phyloP scores from a whole-genome alignment of 2,113 vertebrate species.

The Ceyx cyanopectus region DNA sequence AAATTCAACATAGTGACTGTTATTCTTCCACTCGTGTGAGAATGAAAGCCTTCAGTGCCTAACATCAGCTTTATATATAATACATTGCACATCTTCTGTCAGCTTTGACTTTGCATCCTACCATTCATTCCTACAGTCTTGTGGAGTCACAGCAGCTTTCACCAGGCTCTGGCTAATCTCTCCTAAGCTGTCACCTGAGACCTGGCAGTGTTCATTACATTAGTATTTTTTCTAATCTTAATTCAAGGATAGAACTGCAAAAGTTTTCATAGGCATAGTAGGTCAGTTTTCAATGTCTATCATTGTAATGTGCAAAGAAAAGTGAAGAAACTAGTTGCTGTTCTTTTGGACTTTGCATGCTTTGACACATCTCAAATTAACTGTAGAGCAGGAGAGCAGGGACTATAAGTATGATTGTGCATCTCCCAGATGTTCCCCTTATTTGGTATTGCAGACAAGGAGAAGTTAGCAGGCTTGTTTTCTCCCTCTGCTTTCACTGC shows the following conservation, averaged over 20 bases:
- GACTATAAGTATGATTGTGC: not conserved
- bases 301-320: not conserved
- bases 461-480: not conserved
- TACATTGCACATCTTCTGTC: not conserved
- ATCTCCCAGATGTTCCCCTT: not conserved
- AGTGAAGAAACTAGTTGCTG: not conserved
- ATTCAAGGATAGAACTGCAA: not conserved
- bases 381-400: not conserved
- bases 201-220: not conserved
- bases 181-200: not conserved
- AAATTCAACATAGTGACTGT: not conserved
- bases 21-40: not conserved
- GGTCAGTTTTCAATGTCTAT: not conserved
- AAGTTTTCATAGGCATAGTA: not conserved
- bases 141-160: not conserved
- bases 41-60: not conserved
- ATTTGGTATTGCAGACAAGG: not conserved
- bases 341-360: not conserved
- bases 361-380: not conserved
- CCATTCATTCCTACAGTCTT: not conserved
- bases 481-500: not conserved
- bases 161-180: not conserved
- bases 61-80: accelerated
- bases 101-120: not conserved
- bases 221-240: not conserved